Evolutionary conservation across 2,113 vertebrate genomes (phyloP), one percentile per base, ranked within the genome.

Genomic region (Mesitornis unicolor): DNA sequence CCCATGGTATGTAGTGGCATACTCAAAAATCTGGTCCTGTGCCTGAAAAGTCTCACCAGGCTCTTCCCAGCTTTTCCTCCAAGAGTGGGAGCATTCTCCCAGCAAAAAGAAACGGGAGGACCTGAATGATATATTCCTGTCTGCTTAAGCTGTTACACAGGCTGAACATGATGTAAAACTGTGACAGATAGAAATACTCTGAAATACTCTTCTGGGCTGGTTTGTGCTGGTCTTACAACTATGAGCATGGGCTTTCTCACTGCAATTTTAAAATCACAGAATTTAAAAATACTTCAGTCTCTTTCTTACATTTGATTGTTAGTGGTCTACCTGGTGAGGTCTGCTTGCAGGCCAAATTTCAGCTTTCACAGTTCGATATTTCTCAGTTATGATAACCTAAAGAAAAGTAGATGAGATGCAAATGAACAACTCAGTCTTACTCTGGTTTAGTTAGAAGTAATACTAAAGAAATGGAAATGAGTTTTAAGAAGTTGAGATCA

Each of bases 401-500:
- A 88, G 79, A 51, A 40, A 70, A 75, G 47, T 17, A 3, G 9
- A 20, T 89, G 48, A 53, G 25, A 26, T 29, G 38, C 6, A 19
- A 36, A 9, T 25, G 45, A 56, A 43, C 48, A 76, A 10, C 25
- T 11, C 31, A 69, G 21, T 14, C 35, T 81, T 36, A 15, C 13
- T 84, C 24, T 21, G 16, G 25, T 84, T 70, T 43, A 43, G 7
- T 61, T 85, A 40, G 28, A 88, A 88, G 15, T 73, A 63, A 28
- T 51, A 24, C n/a, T 75, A 31, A 93, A 88, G 78, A 80, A 33
- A 64, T n/a, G 3, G 70, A 85, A 73, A 59, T 54, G 11, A 64
- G 21, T 71, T 88, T 70, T 51, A 69, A 74, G 50, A 90, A 83
- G 59, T 6, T 74, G 68, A 80, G 35, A 80, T 90, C 28, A 74